A percentile compares a stretch with the other conserved stretches of the same genome.
phyloP scores from a whole-genome alignment of 2,888 invertebrate species.

The Arge pagana region DNA sequence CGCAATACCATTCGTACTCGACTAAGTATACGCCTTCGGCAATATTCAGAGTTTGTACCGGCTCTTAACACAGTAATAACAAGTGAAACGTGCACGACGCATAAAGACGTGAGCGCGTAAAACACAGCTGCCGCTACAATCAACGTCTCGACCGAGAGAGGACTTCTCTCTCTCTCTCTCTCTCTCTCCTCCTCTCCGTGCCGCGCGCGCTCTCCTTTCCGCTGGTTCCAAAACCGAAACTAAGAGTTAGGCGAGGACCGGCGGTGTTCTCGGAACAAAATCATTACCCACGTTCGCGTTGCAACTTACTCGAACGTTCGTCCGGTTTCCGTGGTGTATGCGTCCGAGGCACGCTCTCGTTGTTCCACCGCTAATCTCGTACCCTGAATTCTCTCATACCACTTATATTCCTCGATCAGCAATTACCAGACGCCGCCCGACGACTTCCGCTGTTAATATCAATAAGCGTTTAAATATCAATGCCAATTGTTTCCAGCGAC shows the following conservation, averaged over 20 bases:
- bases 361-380: conserved; percentile 10
- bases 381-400: conserved; percentile 3
- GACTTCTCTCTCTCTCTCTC: conserved; percentile 30
- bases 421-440: neutral
- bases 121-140: conserved; percentile 57
- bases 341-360: conserved; percentile 47
- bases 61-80: conserved; percentile 53
- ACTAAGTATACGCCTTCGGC: conserved; percentile 24
- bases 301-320: conserved; percentile 48
- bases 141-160: conserved; percentile 42
- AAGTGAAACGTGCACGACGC: conserved; percentile 42
- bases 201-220: conserved; percentile 23
- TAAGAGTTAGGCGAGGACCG: neutral
- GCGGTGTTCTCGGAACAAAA: conserved; percentile 54
- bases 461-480: too few relatives aligned
- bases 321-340: conserved; percentile 44
- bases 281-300: conserved; percentile 54
- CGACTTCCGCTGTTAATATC: too few relatives aligned
- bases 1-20: too few relatives aligned
- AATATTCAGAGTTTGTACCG: conserved; percentile 50
- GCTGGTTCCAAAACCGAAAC: conserved; percentile 1
- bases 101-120: conserved; percentile 43
- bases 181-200: conserved; percentile 23
- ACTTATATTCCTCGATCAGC: conserved; percentile 10
- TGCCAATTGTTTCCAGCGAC: too few relatives aligned